Evolutionary conservation across 2,113 vertebrate genomes (phyloP), one percentile per base, ranked within the genome.

Genomic region (Cercocebus atys): DNA sequence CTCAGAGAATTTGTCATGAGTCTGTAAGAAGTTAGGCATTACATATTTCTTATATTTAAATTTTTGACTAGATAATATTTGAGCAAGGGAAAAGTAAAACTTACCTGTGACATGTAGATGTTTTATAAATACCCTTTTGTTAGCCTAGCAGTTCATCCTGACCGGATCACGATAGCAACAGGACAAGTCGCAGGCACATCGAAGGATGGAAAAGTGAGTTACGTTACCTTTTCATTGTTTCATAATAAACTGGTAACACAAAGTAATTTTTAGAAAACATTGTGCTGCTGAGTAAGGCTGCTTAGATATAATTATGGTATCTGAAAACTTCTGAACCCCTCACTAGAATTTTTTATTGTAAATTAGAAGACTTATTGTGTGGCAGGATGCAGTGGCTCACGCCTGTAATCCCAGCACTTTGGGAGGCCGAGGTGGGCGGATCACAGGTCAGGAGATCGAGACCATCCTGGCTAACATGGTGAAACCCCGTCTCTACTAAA

Each of bases 161-260:
- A 99, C 97, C 99, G 99, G 98, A 99, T 99, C 98, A 99, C 99
- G 95, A 99, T 99, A 98, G 99, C 99, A 97, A 99, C 99, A 23
- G 99, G 99, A 89, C 99, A 99, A 98, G 99, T 99, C 85, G 99
- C 99, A 9, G 99, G 99, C 90, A 99, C 99, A 17, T 99, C 99
- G n/a, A 99, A 99, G 95, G 99, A 99, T 95, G 99, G 99, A 88
- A 99, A 99, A 99, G 99, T 99, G 99, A 99, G 99, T 98, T 68
- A 25, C 14, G 0, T 35, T 47, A 1, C n/a, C 45, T 76, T 16
- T 66, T 76, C 35, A 0, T 68, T 6, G 22, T 72, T 96, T 32
- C 47, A 5, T 93, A 59, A 23, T 45, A 6, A 91, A 9, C 32
- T 47, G 7, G 64, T 76, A 73, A 82, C 76, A 47, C 88, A 16